Base-by-base conservation (phyloP, 2,888 invertebrate species). In the Nudaria mundana region DNA sequence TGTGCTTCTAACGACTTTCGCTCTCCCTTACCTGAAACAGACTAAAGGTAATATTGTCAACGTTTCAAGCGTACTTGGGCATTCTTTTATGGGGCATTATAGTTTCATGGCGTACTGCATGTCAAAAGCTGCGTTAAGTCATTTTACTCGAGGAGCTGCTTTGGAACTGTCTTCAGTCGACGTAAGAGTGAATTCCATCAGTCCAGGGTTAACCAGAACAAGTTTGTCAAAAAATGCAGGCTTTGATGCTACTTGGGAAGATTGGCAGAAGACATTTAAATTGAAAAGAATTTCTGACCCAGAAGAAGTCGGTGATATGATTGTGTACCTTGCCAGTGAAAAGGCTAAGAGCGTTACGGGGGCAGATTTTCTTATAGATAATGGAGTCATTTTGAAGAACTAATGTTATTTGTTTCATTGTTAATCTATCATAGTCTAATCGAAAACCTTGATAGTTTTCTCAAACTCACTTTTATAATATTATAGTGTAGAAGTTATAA, bases 61-160 rank as follows among this genome's bases (percentile, higher is more conserved):
- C 5, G 32, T 58, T 3, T 60, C 60, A 1, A 58, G 57, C 28
- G 6, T 58, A 7, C n/a, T 14, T 3, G 28, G 28, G 2, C 8
- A 15, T 11, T 24, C 23, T 15, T 24, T 11, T 3, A 7, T 24
- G 10, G 24, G 23, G 8, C 23, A 11, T 15, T 6, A 4, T 10
- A 16, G 39, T 1, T 45, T 25, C 5, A 39, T 37, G 1, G 28
- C 61, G 0, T 95, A 95, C 65, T 82, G 85, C 42, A 91, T 94
- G 84, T 92, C 93, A 8, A 95, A 95, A 76, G 87, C 93, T 16
- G 94, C 93, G 2, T 57, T 95, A 8, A 94, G 95, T 69, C 93
- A 94, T 59, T 90, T 95, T 44, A 94, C 94, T 0, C 78, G 90
- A 46, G 93, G 93, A 63, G 78, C 91, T 3, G 95, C 95, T 2